phyloP scores from a whole-genome alignment of 2,797 vertebrate species.

The Sylvilagus floridanus region DNA sequence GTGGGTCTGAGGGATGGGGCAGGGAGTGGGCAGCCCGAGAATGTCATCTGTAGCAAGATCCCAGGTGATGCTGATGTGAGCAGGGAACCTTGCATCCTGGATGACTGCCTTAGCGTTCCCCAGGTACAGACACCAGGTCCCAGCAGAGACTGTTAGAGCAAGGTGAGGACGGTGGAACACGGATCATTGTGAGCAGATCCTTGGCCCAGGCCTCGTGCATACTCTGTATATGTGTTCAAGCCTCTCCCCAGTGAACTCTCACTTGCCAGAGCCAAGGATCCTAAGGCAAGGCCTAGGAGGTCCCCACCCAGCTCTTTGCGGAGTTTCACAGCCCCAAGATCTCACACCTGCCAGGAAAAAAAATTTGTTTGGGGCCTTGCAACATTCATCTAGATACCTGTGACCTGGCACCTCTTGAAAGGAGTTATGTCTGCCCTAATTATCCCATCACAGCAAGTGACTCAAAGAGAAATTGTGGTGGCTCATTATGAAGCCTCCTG shows the following conservation, averaged over 20 bases:
- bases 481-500: constrained; percentile 30
- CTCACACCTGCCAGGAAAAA: constrained; percentile 13
- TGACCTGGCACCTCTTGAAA: constrained; percentile 69
- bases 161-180: not conserved
- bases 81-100: not conserved
- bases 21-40: too few relatives aligned
- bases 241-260: not conserved
- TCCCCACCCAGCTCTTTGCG: not conserved
- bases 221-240: not conserved
- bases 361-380: not conserved
- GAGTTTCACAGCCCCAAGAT: not conserved
- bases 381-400: not conserved
- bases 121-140: not conserved
- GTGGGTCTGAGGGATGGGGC: not conserved
- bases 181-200: not conserved
- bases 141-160: not conserved
- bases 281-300: fast-evolving
- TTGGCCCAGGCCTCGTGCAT: not conserved
- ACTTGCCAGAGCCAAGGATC: not conserved
- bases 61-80: not conserved
- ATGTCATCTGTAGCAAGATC: not conserved
- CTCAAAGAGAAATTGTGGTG: not conserved
- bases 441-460: not conserved
- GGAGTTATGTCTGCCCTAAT: not conserved
- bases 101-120: too few relatives aligned